A percentile compares a stretch with the other conserved stretches of the same genome.
Conservation (phyloP, 2,113 vertebrate genomes). For the Antechinus stuartii region DNA sequence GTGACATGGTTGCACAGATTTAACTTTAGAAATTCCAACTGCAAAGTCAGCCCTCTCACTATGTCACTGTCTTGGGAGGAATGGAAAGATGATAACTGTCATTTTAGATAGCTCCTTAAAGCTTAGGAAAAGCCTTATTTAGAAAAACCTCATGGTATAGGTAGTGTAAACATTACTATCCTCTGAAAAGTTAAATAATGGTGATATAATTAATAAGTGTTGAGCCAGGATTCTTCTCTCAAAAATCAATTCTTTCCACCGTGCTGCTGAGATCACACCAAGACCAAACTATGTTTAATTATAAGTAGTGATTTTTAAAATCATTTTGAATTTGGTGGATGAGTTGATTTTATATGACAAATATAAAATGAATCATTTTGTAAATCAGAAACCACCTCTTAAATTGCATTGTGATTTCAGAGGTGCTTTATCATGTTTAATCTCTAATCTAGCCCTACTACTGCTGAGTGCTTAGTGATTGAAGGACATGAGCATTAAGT, state of each 20-base stretch:
- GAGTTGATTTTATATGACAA: no score
- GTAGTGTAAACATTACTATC: background rate
- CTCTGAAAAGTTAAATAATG: background rate
- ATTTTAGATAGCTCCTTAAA: background rate
- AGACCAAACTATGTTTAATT: background rate
- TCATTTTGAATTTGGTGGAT: no score
- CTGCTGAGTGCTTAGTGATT: background rate
- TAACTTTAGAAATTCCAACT: background rate
- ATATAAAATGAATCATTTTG: no score
- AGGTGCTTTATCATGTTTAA: no score
- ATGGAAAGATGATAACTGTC: no score
- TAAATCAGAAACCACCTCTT: no score
- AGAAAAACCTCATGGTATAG: background rate
- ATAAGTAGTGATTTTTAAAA: background rate
- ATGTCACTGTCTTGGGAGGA: background rate
- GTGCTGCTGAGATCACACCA: background rate
- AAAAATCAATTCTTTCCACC: background rate
- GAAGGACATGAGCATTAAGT: conserved; percentile 30
- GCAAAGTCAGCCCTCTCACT: background rate
- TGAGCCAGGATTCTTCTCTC: background rate
- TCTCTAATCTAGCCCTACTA: background rate
- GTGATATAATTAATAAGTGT: background rate
- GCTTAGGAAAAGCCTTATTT: background rate
- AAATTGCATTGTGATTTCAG: no score
- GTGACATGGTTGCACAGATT: background rate